A percentile compares a stretch with the other conserved stretches of the same genome.
Evolutionary conservation across 2,888 invertebrate genomes (phyloP).

Genomic region (Patella caerulea): DNA sequence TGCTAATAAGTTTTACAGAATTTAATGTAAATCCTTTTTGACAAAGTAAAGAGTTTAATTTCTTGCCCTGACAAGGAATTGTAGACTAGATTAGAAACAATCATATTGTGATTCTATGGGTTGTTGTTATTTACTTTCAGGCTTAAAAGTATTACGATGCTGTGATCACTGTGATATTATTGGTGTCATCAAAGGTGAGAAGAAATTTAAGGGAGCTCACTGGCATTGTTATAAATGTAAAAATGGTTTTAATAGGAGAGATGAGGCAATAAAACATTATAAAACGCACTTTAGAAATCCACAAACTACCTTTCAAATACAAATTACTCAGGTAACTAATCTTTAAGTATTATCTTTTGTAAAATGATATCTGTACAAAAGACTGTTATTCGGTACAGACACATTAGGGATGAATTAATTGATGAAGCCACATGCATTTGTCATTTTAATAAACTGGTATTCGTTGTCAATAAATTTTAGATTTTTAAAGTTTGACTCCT

Average conservation of each 20-base stretch:
- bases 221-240: conserved; percentile 71
- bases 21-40: too few species aligned
- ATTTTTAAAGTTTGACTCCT: too few species aligned
- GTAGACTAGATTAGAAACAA: too few species aligned
- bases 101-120: too few species aligned
- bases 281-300: conserved; percentile 71
- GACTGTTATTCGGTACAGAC: too few species aligned
- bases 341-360: neutral
- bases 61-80: too few species aligned
- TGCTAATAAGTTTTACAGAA: too few species aligned
- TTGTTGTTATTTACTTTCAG: conserved; percentile 40
- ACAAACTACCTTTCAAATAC: conserved; percentile 71
- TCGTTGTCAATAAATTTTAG: too few species aligned
- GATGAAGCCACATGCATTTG: too few species aligned
- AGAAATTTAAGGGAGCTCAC: conserved; percentile 71
- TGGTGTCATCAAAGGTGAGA: conserved; percentile 71
- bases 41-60: too few species aligned
- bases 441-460: too few species aligned
- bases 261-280: conserved; percentile 71
- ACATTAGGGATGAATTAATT: too few species aligned
- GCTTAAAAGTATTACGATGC: conserved; percentile 69
- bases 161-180: conserved; percentile 71
- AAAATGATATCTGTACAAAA: neutral
- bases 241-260: conserved; percentile 70
- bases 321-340: conserved; percentile 64